These are phyloP conservation scores for Laupala kohalensis DNA, from an alignment of 1,140 invertebrate genomes.

Conservation along the genomic window DNA sequence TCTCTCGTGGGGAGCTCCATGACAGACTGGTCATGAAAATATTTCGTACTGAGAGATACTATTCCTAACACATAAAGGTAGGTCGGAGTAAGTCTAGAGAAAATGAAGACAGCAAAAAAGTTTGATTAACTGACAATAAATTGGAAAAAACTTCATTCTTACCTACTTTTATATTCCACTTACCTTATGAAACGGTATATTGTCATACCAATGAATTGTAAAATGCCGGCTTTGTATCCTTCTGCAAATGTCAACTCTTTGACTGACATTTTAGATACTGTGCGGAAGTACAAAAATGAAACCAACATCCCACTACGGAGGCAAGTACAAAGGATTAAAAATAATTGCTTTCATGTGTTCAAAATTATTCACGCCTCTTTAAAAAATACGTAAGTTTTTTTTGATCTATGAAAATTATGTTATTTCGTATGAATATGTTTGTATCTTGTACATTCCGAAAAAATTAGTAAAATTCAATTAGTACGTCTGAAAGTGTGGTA, in stretches of 20 bases:
- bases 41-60: constrained; percentile 33
- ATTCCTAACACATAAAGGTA: constrained; percentile 38
- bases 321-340: too few relatives aligned
- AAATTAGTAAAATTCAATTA: too few relatives aligned
- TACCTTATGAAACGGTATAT: constrained; percentile 33
- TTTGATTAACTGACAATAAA: too few relatives aligned
- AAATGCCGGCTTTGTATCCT: constrained; percentile 20
- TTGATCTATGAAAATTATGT: too few relatives aligned
- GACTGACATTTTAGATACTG: constrained; percentile 14
- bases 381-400: too few relatives aligned
- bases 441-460: too few relatives aligned
- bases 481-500: too few relatives aligned
- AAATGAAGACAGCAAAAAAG: too few relatives aligned
- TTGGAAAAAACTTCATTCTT: neutral
- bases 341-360: too few relatives aligned
- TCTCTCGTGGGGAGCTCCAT: constrained; percentile 34
- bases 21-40: constrained; percentile 31
- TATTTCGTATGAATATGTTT: too few relatives aligned
- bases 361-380: too few relatives aligned
- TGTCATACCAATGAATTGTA: constrained; percentile 23
- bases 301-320: constrained; percentile 32
- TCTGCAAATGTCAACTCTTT: constrained; percentile 19
- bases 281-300: constrained; percentile 27
- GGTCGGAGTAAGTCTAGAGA: constrained; percentile 34
- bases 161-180: neutral